Base-by-base conservation (phyloP, 2,113 vertebrate species). In the Vicugna pacos region DNA sequence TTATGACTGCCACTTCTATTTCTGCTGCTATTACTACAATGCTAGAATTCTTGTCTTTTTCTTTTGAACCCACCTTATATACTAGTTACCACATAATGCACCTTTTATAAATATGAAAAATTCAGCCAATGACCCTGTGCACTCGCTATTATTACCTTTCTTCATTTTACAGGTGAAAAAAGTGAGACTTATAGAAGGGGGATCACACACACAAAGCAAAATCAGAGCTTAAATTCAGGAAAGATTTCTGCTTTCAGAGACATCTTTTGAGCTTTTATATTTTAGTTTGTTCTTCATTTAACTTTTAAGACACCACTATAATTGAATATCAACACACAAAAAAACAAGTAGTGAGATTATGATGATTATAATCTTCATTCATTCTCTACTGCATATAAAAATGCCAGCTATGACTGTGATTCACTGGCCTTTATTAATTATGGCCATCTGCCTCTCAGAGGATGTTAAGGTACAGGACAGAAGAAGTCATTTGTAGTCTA, bases 361-460 rank as follows among this genome's bases (percentile, higher is more conserved):
- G 96, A 91, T 95, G 82, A 89, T 67, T 93, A 94, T 88, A 98
- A 89, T 97, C 50, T 98, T 98, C 89, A 97, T 91, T 98, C 56
- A 96, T 97, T 95, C 88, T 62, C 87, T 97, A 97, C 82, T 20
- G 67, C 95, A 96, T 98, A 97, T 80, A 93, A 98, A 98, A 98
- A 14, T n/a, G 15, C 65, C 95, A 97, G 81, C 91, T 98, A 6
- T 97, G 93, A 96, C 89, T 20, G 15, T 93, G 94, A 97, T 89
- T 96, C 73, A 93, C 69, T 93, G 93, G 95, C 91, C 52, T 1
- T 20, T 76, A 35, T 80, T 94, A 30, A 95, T 98, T 99, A 99
- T 0, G 99, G 5, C 99, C 8, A 99, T 99, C 95, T 99, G 99
- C 99, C 98, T 58, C 98, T 98, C 73, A 98, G 98, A 89, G 98